Base-by-base conservation (phyloP, 1,140 invertebrate genomes). In the Coptotermes formosanus region DNA sequence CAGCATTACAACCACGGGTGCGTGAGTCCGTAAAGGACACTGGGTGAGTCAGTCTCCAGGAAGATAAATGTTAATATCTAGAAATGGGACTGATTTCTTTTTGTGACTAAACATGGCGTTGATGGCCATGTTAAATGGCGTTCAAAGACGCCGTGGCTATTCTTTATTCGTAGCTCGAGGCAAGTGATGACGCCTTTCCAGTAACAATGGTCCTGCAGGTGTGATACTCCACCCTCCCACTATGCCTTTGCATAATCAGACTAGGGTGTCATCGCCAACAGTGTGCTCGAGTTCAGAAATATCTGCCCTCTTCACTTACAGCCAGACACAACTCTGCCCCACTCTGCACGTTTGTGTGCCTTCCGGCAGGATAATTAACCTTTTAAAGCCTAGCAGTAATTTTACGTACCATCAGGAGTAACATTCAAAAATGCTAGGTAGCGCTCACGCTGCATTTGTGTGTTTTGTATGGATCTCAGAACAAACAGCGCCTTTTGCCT, bases 51-150 rank as follows among this genome's bases (percentile, higher is more conserved):
- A 55, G 52, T 64, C 59, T 25, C 64, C 25, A 14, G 14, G 64
- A 75, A 75, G 64, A 75, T 30, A 75, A 75, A 75, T 75, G 64
- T 30, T 75, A 75, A 75, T 75, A 75, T 75, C 64, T 75, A 75
- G 64, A 75, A 75, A 75, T 75, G 25, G 64, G n/a, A 75, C 64
- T 11, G 64, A 75, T 75, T 75, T 75, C 64, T 75, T 75, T 30
- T 75, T 75, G 64, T 75, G 25, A 25, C 64, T 75, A 75, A 75
- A 75, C n/a, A 30, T 75, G 64, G 64, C n/a, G 64, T 75, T 75
- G 64, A 75, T 75, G 64, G 64, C 64, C 25, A 75, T 75, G 64
- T 75, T 30, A 75, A 75, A 75, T 75, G 25, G n/a, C 64, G 7
- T 75, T 30, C n/a, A 75, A 75, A 75, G 64, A 25, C n/a, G n/a